A percentile compares a stretch with the other conserved stretches of the same genome.
Conservation (phyloP, 2,113 vertebrate genomes). For the Beaufortia kweichowensis region DNA sequence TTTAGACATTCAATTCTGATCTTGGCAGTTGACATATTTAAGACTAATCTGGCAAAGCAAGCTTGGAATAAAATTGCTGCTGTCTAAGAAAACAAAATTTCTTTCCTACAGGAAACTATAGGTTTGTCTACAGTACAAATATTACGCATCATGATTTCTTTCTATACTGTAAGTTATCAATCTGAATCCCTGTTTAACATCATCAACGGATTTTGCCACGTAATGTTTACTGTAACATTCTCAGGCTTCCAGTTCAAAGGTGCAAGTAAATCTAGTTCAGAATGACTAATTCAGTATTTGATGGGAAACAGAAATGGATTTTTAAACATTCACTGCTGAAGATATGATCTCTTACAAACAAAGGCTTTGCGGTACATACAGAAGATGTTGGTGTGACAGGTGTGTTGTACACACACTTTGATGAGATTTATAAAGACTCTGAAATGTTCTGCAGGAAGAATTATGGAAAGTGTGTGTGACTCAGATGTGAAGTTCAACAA, state of each 20-base stretch:
- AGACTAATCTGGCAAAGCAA: too few relatives aligned
- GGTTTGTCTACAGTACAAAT: too few relatives aligned
- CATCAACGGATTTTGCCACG: not conserved
- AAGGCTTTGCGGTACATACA: not conserved
- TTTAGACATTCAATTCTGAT: too few relatives aligned
- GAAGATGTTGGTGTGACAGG: not conserved
- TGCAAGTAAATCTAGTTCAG: not conserved
- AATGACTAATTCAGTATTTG: not conserved
- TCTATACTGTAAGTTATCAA: too few relatives aligned
- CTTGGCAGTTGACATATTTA: too few relatives aligned
- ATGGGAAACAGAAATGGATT: not conserved
- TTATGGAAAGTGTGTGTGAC: slow-evolving; percentile 1
- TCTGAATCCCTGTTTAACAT: too few relatives aligned
- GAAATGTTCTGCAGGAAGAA: slow-evolving; percentile 14
- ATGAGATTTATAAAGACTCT: not conserved
- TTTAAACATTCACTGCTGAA: not conserved
- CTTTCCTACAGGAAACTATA: too few relatives aligned
- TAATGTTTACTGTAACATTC: not conserved
- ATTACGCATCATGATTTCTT: too few relatives aligned
- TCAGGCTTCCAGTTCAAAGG: not conserved
- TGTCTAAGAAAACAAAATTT: too few relatives aligned
- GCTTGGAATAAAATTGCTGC: too few relatives aligned
- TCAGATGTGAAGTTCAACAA: not conserved
- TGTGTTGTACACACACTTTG: not conserved
- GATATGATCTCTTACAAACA: not conserved